Evolutionary conservation across 92 coral and sea anemone genomes (phyloP).

Genomic region (Palythoa caribaeorum): DNA sequence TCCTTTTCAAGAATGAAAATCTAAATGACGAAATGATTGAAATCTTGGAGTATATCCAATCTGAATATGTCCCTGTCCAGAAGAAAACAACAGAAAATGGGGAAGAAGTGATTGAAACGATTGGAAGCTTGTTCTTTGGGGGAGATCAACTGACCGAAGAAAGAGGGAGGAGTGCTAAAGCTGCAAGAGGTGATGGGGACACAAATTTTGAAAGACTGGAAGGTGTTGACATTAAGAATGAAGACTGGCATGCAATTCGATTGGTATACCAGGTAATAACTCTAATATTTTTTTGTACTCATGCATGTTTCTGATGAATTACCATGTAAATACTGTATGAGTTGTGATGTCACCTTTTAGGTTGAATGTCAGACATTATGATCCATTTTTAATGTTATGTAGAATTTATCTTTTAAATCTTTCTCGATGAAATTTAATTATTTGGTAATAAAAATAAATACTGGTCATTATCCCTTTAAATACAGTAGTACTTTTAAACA

Average conservation of each 20-base stretch:
- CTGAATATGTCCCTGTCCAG: conserved; percentile 62
- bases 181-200: conserved; percentile 72
- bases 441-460: not conserved
- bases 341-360: not conserved
- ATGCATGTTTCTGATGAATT: not conserved
- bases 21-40: conserved; percentile 73
- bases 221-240: conserved; percentile 19
- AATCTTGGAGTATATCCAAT: conserved; percentile 61
- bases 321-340: not conserved
- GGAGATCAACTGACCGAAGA: conserved; percentile 77
- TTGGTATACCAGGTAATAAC: conserved; percentile 16
- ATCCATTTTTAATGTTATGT: not conserved
- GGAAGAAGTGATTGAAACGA: not conserved
- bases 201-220: conserved; percentile 47
- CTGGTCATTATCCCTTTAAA: conserved; percentile 4
- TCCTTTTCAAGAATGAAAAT: conserved; percentile 76
- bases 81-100: conserved; percentile 38
- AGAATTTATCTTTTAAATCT: not conserved
- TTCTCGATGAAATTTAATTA: not conserved
- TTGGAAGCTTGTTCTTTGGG: conserved; percentile 62
- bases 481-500: not conserved
- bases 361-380: conserved; percentile 1
- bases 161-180: conserved; percentile 66
- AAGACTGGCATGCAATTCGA: conserved; percentile 48
- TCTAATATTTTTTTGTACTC: not conserved